Conservation (phyloP, 2,113 vertebrate species). For the Noctilio leporinus region DNA sequence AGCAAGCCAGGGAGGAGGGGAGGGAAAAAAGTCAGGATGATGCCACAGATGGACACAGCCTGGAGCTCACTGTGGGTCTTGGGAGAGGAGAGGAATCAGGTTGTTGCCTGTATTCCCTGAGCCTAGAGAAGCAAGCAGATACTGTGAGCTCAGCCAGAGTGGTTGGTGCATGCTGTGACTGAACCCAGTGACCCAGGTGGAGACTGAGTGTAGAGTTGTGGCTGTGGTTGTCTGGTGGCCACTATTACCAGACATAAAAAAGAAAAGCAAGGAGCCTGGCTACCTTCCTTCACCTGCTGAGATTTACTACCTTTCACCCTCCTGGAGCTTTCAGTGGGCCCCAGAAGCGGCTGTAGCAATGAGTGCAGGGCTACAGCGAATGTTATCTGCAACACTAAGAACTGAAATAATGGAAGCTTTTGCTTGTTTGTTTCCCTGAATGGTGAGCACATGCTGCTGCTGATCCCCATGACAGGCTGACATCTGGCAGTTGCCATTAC, state of each 20-base stretch:
- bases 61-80: neutral
- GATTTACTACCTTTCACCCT: neutral
- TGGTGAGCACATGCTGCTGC: neutral
- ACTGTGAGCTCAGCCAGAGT: neutral
- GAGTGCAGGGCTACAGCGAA: neutral
- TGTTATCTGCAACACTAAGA: neutral
- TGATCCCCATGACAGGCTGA: neutral
- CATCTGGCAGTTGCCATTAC: neutral
- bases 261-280: neutral
- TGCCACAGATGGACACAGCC: neutral
- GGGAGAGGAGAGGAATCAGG: neutral
- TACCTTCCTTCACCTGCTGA: neutral
- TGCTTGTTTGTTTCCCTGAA: neutral
- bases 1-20: neutral
- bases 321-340: neutral
- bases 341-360: neutral
- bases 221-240: neutral
- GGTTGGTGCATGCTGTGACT: neutral
- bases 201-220: neutral
- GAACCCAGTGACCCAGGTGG: neutral
- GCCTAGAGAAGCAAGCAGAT: neutral
- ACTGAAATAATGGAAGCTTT: neutral
- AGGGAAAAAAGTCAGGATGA: neutral
- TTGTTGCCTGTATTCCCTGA: neutral
- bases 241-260: neutral